These are phyloP conservation scores for Drosophila barbarae DNA, from an alignment of 2,888 invertebrate genomes.

Conservation along the genomic window DNA sequence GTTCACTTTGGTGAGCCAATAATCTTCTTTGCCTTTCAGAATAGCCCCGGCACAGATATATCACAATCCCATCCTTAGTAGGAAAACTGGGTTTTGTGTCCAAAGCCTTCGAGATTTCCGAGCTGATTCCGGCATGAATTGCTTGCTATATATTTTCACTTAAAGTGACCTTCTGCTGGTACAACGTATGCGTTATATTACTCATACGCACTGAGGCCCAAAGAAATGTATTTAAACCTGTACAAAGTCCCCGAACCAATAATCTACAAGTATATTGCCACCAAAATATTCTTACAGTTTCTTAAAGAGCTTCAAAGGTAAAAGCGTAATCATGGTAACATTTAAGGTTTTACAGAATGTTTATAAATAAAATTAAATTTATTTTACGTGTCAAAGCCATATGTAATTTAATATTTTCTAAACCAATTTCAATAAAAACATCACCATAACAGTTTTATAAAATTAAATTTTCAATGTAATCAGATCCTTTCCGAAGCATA, in stretches of 20 bases:
- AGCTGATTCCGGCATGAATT: not conserved
- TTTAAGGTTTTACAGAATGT: not conserved
- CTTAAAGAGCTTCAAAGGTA: too few relatives aligned
- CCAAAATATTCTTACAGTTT: not conserved
- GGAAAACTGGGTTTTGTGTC: constrained; percentile 9
- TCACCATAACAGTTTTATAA: too few relatives aligned
- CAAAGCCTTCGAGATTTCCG: not conserved
- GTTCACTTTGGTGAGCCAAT: constrained; percentile 30
- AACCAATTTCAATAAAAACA: not conserved
- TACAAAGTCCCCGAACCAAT: not conserved
- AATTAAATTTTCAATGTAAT: not conserved
- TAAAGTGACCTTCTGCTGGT: not conserved
- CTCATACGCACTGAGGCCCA: not conserved
- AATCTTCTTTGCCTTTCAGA: constrained; percentile 26
- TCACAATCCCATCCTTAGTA: not conserved
- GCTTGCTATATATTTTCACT: not conserved
- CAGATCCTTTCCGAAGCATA: not conserved
- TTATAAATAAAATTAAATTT: not conserved
- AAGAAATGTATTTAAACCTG: not conserved
- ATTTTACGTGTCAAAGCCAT: too few relatives aligned
- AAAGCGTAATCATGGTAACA: not conserved
- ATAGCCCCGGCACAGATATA: constrained; percentile 16
- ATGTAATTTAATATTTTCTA: not conserved
- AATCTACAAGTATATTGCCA: not conserved
- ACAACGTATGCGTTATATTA: not conserved